Evolutionary conservation across 2,797 vertebrate species (phyloP).

Genomic region (Tiaroga cobitis): DNA sequence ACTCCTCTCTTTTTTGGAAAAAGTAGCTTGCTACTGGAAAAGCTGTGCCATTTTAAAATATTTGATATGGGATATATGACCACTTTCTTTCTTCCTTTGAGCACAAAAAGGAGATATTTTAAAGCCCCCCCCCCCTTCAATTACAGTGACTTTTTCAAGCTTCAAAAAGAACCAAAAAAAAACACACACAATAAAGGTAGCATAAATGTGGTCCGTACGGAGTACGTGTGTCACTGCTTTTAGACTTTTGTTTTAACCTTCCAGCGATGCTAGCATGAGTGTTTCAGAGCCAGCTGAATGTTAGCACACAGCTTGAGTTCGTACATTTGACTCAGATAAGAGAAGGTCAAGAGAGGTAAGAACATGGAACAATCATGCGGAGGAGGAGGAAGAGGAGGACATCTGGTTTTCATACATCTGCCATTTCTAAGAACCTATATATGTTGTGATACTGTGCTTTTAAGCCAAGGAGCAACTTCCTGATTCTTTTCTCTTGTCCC

Average conservation of each 20-base stretch:
- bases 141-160: too few relatives aligned
- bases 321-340: constrained; percentile 18
- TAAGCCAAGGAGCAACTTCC: constrained; percentile 15
- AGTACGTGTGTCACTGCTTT: not conserved
- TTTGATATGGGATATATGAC: not conserved
- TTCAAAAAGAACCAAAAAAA: not conserved
- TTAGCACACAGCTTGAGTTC: constrained; percentile 31
- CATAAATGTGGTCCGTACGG: not conserved
- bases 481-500: constrained; percentile 8
- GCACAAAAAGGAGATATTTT: not conserved
- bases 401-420: constrained; percentile 37
- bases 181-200: not conserved
- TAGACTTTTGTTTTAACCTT: not conserved
- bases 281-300: not conserved
- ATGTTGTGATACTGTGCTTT: constrained; percentile 13
- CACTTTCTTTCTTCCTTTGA: not conserved
- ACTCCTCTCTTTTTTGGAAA: not conserved
- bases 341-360: constrained; percentile 37
- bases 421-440: constrained; percentile 24
- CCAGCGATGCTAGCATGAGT: not conserved
- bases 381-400: not conserved
- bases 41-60: not conserved
- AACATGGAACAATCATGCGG: not conserved
- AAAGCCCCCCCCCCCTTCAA: too few relatives aligned
- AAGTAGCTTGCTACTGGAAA: not conserved